These are phyloP conservation scores for Acleris emargana DNA, from an alignment of 2,888 invertebrate species.

Conservation along the genomic window DNA sequence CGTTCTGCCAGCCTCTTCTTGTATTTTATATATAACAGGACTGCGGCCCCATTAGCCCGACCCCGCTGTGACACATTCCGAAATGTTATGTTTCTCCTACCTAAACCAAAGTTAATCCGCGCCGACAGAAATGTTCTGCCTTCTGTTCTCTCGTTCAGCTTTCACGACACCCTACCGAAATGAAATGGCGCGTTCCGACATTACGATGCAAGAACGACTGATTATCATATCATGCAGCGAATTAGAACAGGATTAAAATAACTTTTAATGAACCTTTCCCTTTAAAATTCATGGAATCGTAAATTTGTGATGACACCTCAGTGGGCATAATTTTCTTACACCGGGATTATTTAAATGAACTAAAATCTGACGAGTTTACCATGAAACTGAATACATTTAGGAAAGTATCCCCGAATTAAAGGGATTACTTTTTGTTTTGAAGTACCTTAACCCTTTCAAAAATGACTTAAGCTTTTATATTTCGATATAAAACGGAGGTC, in stretches of 20 bases:
- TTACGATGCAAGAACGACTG: slow-evolving; percentile 52
- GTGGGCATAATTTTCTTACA: slow-evolving; percentile 39
- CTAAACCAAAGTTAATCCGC: slow-evolving; percentile 57
- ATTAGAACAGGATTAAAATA: slow-evolving; percentile 58
- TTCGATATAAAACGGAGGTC: neutral
- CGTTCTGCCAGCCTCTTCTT: slow-evolving; percentile 55
- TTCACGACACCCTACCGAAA: slow-evolving; percentile 30
- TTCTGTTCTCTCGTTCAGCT: slow-evolving; percentile 42
- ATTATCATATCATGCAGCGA: slow-evolving; percentile 58
- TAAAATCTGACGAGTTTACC: slow-evolving; percentile 39
- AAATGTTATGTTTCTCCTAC: slow-evolving; percentile 49
- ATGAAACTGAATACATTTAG: slow-evolving; percentile 33
- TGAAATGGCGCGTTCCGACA: slow-evolving; percentile 23
- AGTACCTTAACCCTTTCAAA: slow-evolving; percentile 18
- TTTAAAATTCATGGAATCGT: slow-evolving; percentile 61
- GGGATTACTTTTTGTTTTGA: slow-evolving; percentile 30
- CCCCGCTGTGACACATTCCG: slow-evolving; percentile 62
- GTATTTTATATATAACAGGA: slow-evolving; percentile 53
- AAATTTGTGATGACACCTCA: slow-evolving; percentile 51
- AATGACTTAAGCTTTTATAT: slow-evolving; percentile 2
- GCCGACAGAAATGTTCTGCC: slow-evolving; percentile 46
- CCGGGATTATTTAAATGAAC: slow-evolving; percentile 44
- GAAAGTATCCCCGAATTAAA: slow-evolving; percentile 19
- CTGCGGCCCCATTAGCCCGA: slow-evolving; percentile 62
- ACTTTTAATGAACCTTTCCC: slow-evolving; percentile 61